phyloP scores from a whole-genome alignment of 2,888 invertebrate genomes.

The Clusia tigrina region DNA sequence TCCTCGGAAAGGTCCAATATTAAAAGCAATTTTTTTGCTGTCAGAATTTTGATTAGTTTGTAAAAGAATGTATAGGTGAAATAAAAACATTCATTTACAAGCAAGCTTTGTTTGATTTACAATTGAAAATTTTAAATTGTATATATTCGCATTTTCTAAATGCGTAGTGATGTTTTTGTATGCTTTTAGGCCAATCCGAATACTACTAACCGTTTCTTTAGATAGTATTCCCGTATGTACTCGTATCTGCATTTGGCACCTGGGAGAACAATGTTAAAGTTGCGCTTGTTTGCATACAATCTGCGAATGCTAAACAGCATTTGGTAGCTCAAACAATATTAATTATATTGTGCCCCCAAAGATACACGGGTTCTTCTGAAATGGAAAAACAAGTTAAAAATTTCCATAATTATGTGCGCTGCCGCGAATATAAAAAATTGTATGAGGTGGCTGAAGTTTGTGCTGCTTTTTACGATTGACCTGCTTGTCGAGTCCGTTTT shows the following conservation, averaged over 20 bases:
- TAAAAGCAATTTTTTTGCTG: no score
- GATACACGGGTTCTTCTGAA: background rate
- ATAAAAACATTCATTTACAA: no score
- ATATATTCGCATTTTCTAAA: no score
- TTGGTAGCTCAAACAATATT: slow-evolving; percentile 1
- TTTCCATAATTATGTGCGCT: background rate
- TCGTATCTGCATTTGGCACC: background rate
- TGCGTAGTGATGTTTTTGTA: background rate
- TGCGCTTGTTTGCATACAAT: slow-evolving; percentile 6
- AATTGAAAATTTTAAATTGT: no score
- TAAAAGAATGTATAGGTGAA: no score
- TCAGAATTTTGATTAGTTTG: no score
- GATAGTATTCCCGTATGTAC: background rate
- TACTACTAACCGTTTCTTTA: background rate
- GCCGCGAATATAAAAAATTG: background rate
- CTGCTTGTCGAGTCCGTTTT: background rate
- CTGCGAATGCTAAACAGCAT: background rate
- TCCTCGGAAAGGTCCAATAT: no score
- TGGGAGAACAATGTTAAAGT: background rate
- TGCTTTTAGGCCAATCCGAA: background rate
- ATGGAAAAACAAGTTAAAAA: background rate
- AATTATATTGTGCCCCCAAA: background rate
- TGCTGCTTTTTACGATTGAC: background rate
- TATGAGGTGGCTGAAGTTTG: background rate
- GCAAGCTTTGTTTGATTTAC: no score